phyloP scores from a whole-genome alignment of 1,140 invertebrate species.

The Drosophila hydei region DNA sequence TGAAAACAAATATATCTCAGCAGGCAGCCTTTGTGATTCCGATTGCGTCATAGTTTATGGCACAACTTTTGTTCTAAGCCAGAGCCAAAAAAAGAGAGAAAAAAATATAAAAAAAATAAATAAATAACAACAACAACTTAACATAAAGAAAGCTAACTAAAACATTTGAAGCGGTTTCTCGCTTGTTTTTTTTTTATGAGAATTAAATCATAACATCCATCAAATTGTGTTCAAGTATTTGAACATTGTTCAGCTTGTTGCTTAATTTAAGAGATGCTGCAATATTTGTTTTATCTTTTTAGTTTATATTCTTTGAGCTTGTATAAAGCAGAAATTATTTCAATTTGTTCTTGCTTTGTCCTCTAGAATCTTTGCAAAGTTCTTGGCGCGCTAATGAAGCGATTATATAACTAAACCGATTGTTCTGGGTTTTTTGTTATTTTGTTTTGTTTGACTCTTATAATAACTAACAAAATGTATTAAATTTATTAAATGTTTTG shows the following conservation, averaged over 20 bases:
- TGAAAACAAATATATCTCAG: constrained; percentile 74
- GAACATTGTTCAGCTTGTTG: neutral
- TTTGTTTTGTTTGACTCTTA: too few relatives aligned
- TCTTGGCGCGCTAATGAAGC: too few relatives aligned
- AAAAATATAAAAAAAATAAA: constrained; percentile 9
- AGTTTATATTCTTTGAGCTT: neutral
- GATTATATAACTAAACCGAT: too few relatives aligned
- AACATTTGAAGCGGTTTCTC: constrained; percentile 27
- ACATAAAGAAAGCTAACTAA: constrained; percentile 43
- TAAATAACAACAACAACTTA: constrained; percentile 13
- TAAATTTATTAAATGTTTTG: too few relatives aligned
- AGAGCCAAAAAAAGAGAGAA: constrained; percentile 20
- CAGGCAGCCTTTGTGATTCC: constrained; percentile 37
- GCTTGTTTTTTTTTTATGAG: constrained; percentile 1
- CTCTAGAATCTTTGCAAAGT: too few relatives aligned
- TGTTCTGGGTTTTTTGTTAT: too few relatives aligned
- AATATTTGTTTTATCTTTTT: too few relatives aligned
- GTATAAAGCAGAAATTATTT: too few relatives aligned
- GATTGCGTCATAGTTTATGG: constrained; percentile 77
- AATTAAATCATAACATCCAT: constrained; percentile 8
- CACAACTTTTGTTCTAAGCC: constrained; percentile 55
- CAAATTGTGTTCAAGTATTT: neutral
- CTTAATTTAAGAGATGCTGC: neutral
- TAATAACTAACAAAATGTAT: too few relatives aligned
- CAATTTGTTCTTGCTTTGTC: too few relatives aligned